Conservation (phyloP, 2,888 invertebrate genomes). For the Tiphia femorata region DNA sequence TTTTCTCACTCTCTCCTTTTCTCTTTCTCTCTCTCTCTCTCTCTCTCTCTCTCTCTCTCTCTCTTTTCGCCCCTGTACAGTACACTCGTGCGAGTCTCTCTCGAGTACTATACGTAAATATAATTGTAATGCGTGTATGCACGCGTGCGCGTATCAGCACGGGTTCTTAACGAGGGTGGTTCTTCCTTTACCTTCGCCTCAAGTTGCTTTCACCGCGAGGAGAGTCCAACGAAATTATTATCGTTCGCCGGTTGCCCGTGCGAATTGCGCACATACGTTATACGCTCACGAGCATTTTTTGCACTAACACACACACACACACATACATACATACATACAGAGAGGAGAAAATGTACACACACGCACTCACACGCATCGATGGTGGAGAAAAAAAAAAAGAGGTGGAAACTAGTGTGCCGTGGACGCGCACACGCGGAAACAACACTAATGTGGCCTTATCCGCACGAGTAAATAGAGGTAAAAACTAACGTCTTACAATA, state of each 20-base stretch:
- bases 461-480: conserved; percentile 51
- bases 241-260: not conserved
- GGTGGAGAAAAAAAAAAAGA: no score
- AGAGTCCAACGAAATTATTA: no score
- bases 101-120: no score
- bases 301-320: conserved; percentile 15
- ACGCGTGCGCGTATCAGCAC: not conserved
- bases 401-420: conserved; percentile 33
- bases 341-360: conserved; percentile 12
- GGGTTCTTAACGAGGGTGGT: no score
- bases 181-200: no score
- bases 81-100: no score
- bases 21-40: no score
- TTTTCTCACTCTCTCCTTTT: no score
- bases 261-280: not conserved
- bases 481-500: conserved; percentile 47
- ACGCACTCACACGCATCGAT: conserved; percentile 23
- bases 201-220: no score
- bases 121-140: not conserved
- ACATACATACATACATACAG: not conserved
- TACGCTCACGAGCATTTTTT: conserved; percentile 13
- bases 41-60: no score
- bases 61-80: no score
- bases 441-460: conserved; percentile 60
- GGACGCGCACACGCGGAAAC: conserved; percentile 39